Evolutionary conservation across 2,888 invertebrate species (phyloP), one percentile per base, ranked within the genome.

Genomic region (Deilephila porcellus): DNA sequence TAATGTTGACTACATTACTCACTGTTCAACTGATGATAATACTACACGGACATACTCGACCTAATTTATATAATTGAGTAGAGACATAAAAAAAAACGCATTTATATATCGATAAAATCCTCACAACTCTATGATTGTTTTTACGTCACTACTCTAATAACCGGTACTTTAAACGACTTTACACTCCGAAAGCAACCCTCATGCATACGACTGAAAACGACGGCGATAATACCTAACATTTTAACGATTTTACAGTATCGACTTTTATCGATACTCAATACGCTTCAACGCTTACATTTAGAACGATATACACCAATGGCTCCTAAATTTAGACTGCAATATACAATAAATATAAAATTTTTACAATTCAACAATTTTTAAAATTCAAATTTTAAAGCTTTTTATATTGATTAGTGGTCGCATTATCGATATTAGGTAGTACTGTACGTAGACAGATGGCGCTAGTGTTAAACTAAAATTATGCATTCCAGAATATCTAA

Each of bases 401-500:
- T 72, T 75, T 45, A 71, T 75, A 63, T 37, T 25, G 60, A 71
- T 63, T 63, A 67, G 64, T 64, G 45, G 83, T 84, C 82, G 85
- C 80, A 82, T 85, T 84, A 81, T 81, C 80, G 79, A 81, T 81
- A 80, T 82, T 73, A 37, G 64, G 59, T 67, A 67, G 17, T 67
- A 20, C 67, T 20, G 25, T 67, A 67, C 25, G 52, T 67, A 67
- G 64, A 67, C 34, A 20, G 62, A 63, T 71, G 34, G 60, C 73
- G 63, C 60, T 71, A 60, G 45, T 67, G 25, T 56, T 56, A 73
- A 73, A 62, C 53, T 70, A 56, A 73, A 53, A 73, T 32, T 87
- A 91, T 91, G 92, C 93, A 93, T 93, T 93, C 93, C 93, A 91
- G 83, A 87, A 74, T 71, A 60, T 73, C 34, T 73, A 59, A 67